These are phyloP conservation scores for Riptortus pedestris DNA, from an alignment of 1,140 invertebrate species.

Conservation along the genomic window DNA sequence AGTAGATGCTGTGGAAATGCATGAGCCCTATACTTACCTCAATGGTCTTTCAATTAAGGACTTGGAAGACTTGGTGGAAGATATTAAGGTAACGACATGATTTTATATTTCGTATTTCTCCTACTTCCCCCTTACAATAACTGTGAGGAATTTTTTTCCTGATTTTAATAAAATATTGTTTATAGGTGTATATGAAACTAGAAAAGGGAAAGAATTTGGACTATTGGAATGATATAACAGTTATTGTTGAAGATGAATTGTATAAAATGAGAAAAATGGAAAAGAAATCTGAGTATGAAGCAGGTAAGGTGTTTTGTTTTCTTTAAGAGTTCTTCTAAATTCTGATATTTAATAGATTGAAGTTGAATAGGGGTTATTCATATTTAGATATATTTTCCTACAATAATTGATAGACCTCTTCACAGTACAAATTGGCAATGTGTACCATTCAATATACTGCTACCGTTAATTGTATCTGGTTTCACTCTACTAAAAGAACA, in stretches of 20 bases:
- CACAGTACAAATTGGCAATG: too few relatives aligned
- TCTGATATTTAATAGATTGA: background rate
- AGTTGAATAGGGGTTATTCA: background rate
- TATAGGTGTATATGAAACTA: slow-evolving; percentile 65
- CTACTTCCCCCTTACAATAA: background rate
- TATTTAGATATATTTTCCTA: too few relatives aligned
- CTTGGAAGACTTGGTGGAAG: slow-evolving; percentile 93
- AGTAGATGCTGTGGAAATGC: slow-evolving; percentile 90
- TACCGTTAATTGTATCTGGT: too few relatives aligned
- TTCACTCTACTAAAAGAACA: too few relatives aligned
- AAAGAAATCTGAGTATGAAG: slow-evolving; percentile 48
- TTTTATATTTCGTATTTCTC: too few relatives aligned
- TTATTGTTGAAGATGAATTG: slow-evolving; percentile 91
- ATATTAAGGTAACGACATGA: slow-evolving; percentile 77
- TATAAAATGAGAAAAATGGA: slow-evolving; percentile 72
- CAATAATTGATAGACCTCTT: too few relatives aligned
- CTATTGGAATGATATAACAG: slow-evolving; percentile 96
- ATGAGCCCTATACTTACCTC: slow-evolving; percentile 93
- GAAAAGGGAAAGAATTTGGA: slow-evolving; percentile 77
- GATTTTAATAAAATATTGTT: background rate
- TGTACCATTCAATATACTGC: too few relatives aligned
- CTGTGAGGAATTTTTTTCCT: background rate
- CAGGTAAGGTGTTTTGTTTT: slow-evolving; percentile 35
- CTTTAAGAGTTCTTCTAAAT: background rate
- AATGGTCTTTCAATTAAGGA: slow-evolving; percentile 85